Evolutionary conservation across 2,797 vertebrate species (phyloP), one percentile per base, ranked within the genome.

Genomic region (Falco naumanni): DNA sequence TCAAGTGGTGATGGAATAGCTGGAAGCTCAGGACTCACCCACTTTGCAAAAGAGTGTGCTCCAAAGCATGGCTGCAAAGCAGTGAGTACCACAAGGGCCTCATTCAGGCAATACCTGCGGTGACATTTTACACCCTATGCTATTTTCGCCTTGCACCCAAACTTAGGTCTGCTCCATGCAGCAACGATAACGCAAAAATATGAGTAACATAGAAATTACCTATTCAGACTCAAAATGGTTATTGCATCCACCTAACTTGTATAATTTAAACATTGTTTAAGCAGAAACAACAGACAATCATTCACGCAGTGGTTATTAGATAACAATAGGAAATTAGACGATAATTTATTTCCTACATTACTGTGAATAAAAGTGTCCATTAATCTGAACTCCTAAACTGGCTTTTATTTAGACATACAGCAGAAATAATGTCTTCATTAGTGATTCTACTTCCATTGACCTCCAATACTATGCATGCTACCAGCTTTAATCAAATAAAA

Each of bases 311-410:
- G 41, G 25, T 79, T 89, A 95, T 90, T 87, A 82, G n/a, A 87
- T 89, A 89, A 90, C 22, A 60, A 68, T 21, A 87, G 87, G 78
- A 96, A 96, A 96, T 94, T 48, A 87, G 56, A 76, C 13, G 37
- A 70, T 37, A 61, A 77, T 93, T 91, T 95, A 79, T 82, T 70
- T 69, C 74, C 43, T 80, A n/a, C 1, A 2, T 61, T 80, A 77
- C 24, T 57, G n/a, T 60, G 31, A 79, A 53, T 13, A 37, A 86
- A 86, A 60, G 25, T 28, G 3, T 54, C 68, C 88, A 87, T 88
- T 71, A 80, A 92, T 87, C 56, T 70, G 25, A 94, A 66, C 34
- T 90, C 33, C 60, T 91, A 51, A 87, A 57, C 60, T 25, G 51
- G 6, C 22, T 77, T 86, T 89, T 87, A 82, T 84, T 88, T 70